phyloP scores from a whole-genome alignment of 2,797 vertebrate species.

The Ibycter americanus region DNA sequence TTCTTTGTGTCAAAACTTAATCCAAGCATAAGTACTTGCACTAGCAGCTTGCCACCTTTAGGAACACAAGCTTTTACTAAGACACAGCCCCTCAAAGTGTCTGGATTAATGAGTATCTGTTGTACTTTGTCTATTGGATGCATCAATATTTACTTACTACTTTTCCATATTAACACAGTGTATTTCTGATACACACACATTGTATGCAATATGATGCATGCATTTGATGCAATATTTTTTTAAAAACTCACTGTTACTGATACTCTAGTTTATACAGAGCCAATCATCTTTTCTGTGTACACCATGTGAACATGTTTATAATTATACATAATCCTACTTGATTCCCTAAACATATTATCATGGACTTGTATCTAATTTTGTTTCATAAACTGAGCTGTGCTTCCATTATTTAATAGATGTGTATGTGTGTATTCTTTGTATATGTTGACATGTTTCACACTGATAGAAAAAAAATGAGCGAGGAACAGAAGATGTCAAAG shows the following conservation, averaged over 20 bases:
- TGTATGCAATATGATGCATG: background rate
- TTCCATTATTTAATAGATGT: background rate
- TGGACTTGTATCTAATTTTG: background rate
- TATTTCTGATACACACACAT: background rate
- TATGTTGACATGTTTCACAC: background rate
- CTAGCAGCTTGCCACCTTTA: background rate
- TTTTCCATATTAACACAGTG: background rate
- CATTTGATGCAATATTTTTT: background rate
- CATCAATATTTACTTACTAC: background rate
- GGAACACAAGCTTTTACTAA: background rate
- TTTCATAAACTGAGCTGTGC: background rate
- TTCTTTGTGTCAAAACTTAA: background rate
- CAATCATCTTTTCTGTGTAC: background rate
- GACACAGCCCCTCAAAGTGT: background rate
- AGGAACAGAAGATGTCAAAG: background rate
- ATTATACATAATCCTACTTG: background rate
- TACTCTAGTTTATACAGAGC: background rate
- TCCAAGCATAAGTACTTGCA: background rate
- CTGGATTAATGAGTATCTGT: background rate
- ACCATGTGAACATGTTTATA: background rate
- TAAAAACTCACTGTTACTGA: background rate
- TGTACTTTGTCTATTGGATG: background rate
- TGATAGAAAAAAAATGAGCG: background rate
- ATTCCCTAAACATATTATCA: background rate
- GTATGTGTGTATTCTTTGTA: background rate